A percentile compares a stretch with the other conserved stretches of the same genome.
Evolutionary conservation across 1,140 invertebrate genomes (phyloP).

Genomic region (Cataglyphis hispanica): DNA sequence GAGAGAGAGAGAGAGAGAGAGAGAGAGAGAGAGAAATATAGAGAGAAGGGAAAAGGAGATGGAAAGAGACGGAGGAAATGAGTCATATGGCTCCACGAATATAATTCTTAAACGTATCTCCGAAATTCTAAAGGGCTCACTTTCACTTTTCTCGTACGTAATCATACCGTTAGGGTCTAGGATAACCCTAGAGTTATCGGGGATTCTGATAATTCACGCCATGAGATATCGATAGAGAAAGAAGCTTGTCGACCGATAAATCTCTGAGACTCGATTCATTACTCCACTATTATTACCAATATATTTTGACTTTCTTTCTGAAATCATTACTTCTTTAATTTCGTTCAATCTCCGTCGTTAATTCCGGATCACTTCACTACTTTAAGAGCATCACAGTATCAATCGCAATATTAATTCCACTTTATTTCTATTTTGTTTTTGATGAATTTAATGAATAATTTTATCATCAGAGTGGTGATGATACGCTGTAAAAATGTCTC

Average conservation of each 20-base stretch:
- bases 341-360: background rate
- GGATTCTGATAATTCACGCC: background rate
- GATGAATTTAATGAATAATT: conserved; percentile 6
- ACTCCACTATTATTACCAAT: background rate
- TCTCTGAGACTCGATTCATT: background rate
- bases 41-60: background rate
- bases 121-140: background rate
- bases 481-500: background rate
- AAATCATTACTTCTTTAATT: conserved; percentile 14
- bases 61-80: background rate
- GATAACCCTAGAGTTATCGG: background rate
- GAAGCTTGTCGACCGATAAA: background rate
- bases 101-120: background rate
- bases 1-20: background rate
- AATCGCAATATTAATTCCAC: background rate
- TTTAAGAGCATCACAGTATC: background rate
- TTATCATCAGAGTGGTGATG: background rate
- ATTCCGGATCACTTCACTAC: background rate
- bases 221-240: background rate
- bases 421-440: background rate
- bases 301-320: conserved; percentile 12
- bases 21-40: background rate
- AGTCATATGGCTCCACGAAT: conserved; percentile 23
- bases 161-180: too few relatives aligned
- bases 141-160: background rate